A percentile compares a stretch with the other conserved stretches of the same genome.
phyloP scores from a whole-genome alignment of 2,888 invertebrate species.

The Apamea epomidion region DNA sequence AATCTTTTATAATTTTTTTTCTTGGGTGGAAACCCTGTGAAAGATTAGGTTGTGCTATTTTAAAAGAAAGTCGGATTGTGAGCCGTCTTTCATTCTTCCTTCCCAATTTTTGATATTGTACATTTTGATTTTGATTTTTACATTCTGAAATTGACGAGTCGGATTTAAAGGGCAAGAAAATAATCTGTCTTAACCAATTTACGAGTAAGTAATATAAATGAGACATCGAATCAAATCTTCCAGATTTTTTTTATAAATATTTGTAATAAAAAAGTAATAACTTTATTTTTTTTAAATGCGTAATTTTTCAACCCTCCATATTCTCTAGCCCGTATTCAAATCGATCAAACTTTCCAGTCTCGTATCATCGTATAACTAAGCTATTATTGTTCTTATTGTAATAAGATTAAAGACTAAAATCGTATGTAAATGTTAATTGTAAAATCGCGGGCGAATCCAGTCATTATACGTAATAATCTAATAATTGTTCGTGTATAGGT shows the following conservation, averaged over 20 bases:
- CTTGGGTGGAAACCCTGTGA: not conserved
- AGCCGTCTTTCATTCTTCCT: constrained; percentile 7
- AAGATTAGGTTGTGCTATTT: constrained; percentile 39
- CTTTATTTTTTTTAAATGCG: constrained; percentile 19
- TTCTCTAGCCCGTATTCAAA: constrained; percentile 36
- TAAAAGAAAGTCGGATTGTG: constrained; percentile 9
- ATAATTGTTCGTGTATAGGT: constrained; percentile 66
- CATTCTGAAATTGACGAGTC: not conserved
- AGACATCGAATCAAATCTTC: constrained; percentile 48
- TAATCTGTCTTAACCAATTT: not conserved
- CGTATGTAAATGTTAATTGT: constrained; percentile 65
- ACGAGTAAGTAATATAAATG: not conserved
- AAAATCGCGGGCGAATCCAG: constrained; percentile 63
- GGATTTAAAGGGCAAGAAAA: not conserved
- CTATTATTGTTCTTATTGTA: constrained; percentile 62
- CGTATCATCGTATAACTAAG: constrained; percentile 64
- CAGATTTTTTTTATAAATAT: constrained; percentile 18
- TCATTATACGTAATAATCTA: constrained; percentile 69
- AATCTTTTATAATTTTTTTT: constrained; percentile 11
- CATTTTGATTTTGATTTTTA: constrained; percentile 5
- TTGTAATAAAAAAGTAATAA: not conserved
- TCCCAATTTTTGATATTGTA: not conserved
- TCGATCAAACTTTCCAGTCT: constrained; percentile 66
- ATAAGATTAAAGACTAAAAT: constrained; percentile 67
- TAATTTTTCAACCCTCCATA: constrained; percentile 49